Evolutionary conservation across 2,113 vertebrate species (phyloP).

Genomic region (Lophotis ruficrista): DNA sequence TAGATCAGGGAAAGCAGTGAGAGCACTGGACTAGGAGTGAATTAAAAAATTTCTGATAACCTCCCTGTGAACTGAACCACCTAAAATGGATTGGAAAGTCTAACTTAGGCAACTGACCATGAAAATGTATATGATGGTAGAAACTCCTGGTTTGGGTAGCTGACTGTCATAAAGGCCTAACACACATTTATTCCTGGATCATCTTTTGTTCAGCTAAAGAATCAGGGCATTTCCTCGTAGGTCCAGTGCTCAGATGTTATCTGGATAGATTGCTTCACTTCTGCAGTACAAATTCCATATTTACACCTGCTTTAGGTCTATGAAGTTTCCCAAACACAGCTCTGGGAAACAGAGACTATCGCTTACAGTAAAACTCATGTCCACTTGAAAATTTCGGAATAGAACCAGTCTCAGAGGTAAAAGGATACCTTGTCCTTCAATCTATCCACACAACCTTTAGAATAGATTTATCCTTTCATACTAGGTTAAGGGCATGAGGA

Average conservation of each 20-base stretch:
- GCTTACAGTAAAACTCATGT: slow-evolving; percentile 57
- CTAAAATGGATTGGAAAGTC: not conserved
- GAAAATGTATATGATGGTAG: not conserved
- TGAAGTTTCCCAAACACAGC: slow-evolving; percentile 49
- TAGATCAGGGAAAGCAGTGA: not conserved
- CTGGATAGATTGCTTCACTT: not conserved
- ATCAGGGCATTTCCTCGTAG: slow-evolving; percentile 19
- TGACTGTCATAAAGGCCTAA: not conserved
- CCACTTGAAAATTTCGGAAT: slow-evolving; percentile 50
- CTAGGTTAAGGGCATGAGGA: slow-evolving; percentile 33
- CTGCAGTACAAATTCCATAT: not conserved
- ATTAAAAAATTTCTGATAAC: not conserved
- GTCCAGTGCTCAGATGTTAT: slow-evolving; percentile 16
- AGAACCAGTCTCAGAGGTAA: slow-evolving; percentile 47
- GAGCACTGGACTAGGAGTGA: not conserved
- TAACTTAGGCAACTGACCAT: not conserved
- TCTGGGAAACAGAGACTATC: slow-evolving; percentile 46
- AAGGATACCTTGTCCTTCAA: slow-evolving; percentile 53
- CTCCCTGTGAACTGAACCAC: not conserved
- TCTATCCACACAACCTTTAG: not conserved
- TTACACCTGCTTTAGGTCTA: not conserved
- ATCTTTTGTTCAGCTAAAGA: slow-evolving; percentile 56
- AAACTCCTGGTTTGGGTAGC: not conserved
- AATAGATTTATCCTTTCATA: slow-evolving; percentile 26
- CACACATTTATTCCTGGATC: slow-evolving; percentile 34